Base-by-base conservation (phyloP, 1,140 invertebrate genomes). In the Musca domestica region DNA sequence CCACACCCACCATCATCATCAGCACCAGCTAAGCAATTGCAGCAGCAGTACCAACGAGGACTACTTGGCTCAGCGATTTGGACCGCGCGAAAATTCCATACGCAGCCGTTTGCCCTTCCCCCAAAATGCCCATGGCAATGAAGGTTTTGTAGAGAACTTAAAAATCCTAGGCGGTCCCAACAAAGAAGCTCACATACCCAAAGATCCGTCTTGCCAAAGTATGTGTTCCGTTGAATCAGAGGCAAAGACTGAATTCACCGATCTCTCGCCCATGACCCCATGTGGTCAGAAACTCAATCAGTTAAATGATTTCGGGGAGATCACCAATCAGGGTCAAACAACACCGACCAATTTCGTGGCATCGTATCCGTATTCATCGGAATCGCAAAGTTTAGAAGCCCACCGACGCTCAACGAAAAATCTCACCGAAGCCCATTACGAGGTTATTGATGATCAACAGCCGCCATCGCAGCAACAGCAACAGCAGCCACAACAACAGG, bases 341-440 rank as follows among this genome's bases (percentile, higher is more conserved):
- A 66, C 74, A 71, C 70, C 71, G n/a, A 61, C 72, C 2, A 78
- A 75, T 58, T 81, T 81, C 48, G 75, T 81, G 12, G 80, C 80
- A 3, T 79, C 76, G 61, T 81, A 76, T 65, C 52, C 69, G 34
- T 70, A 61, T 48, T 81, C 77, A 22, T 79, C 78, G 20, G 80
- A 82, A 61, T 79, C 77, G 22, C 80, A 81, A 68, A 79, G 77
- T 69, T 64, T 80, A 46, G 80, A 80, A 64, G 80, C 80, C 19
- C 78, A 80, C 71, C 78, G 80, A 1, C 76, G 80, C 15, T 80
- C 78, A 20, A 81, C 79, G 0, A 81, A 81, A 66, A 80, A 81
- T 66, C 74, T 80, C 19, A 85, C 87, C 3, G 87, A 87, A 0
- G 87, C 88, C 72, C 86, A 87, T 4, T 89, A 89, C 71, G 87